These are phyloP conservation scores for Passerina amoena DNA, from an alignment of 2,113 vertebrate species.

Conservation along the genomic window DNA sequence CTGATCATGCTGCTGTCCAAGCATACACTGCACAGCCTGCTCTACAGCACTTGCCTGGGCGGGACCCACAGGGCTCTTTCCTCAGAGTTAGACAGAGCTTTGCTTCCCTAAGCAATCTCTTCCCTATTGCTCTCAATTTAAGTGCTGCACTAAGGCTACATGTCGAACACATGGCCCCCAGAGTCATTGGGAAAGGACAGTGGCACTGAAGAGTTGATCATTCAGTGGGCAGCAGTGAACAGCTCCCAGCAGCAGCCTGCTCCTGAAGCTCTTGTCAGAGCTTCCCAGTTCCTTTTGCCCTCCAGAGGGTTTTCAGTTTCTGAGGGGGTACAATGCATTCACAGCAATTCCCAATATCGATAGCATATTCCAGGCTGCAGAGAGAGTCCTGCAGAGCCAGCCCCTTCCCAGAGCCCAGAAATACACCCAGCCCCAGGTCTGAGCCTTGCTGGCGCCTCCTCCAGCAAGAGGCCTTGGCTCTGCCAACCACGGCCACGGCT, in stretches of 20 bases:
- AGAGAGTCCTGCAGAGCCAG: neutral
- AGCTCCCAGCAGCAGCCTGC: neutral
- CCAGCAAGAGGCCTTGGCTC: neutral
- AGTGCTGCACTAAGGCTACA: neutral
- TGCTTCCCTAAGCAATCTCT: neutral
- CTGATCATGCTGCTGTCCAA: neutral
- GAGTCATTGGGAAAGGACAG: neutral
- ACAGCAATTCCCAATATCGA: neutral
- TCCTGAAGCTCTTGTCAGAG: neutral
- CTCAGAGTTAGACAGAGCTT: neutral
- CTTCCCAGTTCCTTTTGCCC: neutral
- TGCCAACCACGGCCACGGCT: neutral
- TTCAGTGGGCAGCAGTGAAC: neutral
- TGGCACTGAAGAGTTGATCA: neutral
- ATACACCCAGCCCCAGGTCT: neutral
- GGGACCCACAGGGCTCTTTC: neutral
- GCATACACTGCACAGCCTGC: neutral
- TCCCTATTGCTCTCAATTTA: neutral
- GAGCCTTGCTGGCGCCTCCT: neutral
- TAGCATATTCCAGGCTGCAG: neutral
- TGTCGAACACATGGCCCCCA: neutral
- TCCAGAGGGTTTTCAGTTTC: neutral
- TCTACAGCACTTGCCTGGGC: neutral
- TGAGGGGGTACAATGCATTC: fast-evolving
- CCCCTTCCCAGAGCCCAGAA: neutral